Evolutionary conservation across 2,888 invertebrate species (phyloP).

Genomic region (Portevinia maculata): DNA sequence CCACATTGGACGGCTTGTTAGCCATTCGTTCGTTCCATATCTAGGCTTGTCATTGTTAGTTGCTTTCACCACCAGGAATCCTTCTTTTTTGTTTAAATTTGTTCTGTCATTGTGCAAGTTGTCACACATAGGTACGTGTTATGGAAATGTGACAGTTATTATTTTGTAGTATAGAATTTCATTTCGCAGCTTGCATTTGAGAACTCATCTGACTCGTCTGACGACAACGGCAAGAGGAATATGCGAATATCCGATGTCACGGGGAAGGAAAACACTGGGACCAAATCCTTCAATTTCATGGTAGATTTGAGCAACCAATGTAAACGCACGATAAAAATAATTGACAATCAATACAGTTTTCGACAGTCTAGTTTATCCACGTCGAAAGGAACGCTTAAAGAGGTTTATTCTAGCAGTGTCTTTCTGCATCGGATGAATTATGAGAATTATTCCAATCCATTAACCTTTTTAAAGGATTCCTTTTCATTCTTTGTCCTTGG

Average conservation of each 20-base stretch:
- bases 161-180: constrained; percentile 33
- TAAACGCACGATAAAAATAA: constrained; percentile 56
- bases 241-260: neutral
- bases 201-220: constrained; percentile 13
- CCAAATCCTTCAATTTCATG: constrained; percentile 46
- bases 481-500: constrained; percentile 7
- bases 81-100: neutral
- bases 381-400: constrained; percentile 32
- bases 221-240: too few species aligned
- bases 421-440: constrained; percentile 66
- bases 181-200: constrained; percentile 23
- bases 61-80: constrained; percentile 29
- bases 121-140: too few species aligned
- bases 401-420: constrained; percentile 49
- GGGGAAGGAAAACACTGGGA: neutral
- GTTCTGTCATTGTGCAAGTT: too few species aligned
- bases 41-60: constrained; percentile 68
- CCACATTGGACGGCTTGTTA: constrained; percentile 57
- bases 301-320: constrained; percentile 51
- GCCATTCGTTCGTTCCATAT: constrained; percentile 57
- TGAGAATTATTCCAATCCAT: constrained; percentile 70
- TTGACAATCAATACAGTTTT: constrained; percentile 63
- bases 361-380: neutral
- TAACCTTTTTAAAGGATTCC: constrained; percentile 62
- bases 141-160: constrained; percentile 70